Evolutionary conservation across 1,140 invertebrate species (phyloP).

Genomic region (Drosophila bocki): DNA sequence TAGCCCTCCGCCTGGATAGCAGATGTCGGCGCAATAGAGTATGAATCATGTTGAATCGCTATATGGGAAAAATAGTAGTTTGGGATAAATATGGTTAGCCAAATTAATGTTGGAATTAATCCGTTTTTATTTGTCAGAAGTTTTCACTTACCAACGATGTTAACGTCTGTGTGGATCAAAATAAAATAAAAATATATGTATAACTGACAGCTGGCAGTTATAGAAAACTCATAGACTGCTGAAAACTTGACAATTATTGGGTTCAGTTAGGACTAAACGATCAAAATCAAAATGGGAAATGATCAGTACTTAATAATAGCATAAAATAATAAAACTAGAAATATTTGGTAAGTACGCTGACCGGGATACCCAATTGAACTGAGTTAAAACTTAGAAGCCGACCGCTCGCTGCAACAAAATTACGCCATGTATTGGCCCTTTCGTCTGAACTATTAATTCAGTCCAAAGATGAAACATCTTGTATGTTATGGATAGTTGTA

Average conservation of each 20-base stretch:
- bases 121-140: no score
- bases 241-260: background rate
- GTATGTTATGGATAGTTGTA: no score
- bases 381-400: no score
- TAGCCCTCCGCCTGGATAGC: background rate
- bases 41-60: conserved; percentile 34
- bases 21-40: conserved; percentile 31
- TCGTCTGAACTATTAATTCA: no score
- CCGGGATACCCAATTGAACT: no score
- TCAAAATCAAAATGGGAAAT: background rate
- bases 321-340: no score
- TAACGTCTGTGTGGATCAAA: conserved; percentile 3
- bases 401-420: no score
- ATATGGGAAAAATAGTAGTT: background rate
- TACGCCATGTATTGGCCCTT: no score
- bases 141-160: conserved; percentile 5
- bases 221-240: conserved; percentile 17
- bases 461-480: no score
- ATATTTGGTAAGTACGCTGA: no score
- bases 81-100: no score
- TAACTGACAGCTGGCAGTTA: background rate
- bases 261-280: background rate
- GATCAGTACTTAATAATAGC: no score
- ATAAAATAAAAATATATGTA: conserved; percentile 19
- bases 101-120: background rate